These are phyloP conservation scores for Gorsachius magnificus DNA, from an alignment of 2,797 vertebrate species.

Conservation along the genomic window DNA sequence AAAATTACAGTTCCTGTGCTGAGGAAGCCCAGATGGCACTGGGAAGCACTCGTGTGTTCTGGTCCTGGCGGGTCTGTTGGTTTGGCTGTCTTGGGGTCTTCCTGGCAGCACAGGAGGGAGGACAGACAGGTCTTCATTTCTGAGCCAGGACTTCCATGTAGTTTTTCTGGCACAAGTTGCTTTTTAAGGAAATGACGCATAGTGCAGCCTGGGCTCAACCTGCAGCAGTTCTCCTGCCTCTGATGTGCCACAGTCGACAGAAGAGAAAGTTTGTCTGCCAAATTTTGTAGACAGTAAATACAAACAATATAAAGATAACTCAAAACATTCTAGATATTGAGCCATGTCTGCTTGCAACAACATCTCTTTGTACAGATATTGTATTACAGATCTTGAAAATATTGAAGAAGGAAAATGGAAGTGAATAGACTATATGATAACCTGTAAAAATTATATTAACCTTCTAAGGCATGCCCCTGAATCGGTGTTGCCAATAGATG, in stretches of 20 bases:
- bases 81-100: background rate
- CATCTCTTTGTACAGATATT: background rate
- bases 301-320: background rate
- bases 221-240: background rate
- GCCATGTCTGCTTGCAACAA: background rate
- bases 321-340: too few species aligned
- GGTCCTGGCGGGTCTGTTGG: background rate
- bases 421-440: background rate
- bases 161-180: background rate
- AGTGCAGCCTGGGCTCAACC: background rate
- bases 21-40: background rate
- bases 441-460: background rate
- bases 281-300: background rate
- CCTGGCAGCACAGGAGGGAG: background rate
- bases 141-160: background rate
- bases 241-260: rapidly evolving
- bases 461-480: background rate
- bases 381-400: background rate
- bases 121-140: background rate
- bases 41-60: background rate
- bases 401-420: background rate
- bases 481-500: rapidly evolving
- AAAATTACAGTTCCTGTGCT: background rate
- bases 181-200: background rate
- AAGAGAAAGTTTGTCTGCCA: background rate